Percentiles rank a stretch among this genome's conserved stretches.
Conservation (phyloP, 2,113 vertebrate genomes). For the Sciurus niger region DNA sequence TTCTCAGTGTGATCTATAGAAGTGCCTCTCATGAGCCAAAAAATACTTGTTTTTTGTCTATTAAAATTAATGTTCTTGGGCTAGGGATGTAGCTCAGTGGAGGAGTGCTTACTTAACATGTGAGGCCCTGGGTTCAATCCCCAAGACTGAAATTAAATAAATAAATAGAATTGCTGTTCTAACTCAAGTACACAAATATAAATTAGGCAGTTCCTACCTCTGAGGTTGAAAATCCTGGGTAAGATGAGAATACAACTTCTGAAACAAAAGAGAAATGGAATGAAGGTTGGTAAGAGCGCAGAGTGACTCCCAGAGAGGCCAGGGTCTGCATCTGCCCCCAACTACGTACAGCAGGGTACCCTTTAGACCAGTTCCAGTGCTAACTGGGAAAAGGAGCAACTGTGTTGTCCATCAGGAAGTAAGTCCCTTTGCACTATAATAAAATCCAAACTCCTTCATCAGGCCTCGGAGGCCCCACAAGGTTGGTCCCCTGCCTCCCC, state of each 20-base stretch:
- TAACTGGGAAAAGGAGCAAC: neutral
- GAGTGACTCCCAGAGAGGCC: neutral
- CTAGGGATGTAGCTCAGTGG: neutral
- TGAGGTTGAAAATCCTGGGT: slow-evolving; percentile 82
- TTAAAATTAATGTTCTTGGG: slow-evolving; percentile 3
- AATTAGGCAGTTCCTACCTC: slow-evolving; percentile 75
- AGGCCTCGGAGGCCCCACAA: neutral
- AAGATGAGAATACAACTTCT: slow-evolving; percentile 83
- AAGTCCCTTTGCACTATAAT: neutral
- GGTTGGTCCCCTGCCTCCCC: neutral
- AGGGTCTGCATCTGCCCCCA: neutral
- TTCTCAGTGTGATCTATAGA: neutral
- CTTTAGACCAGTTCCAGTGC: neutral
- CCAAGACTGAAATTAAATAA: neutral
- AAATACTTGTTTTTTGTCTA: neutral
- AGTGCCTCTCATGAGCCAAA: neutral
- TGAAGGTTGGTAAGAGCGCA: neutral
- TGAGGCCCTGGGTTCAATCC: neutral
- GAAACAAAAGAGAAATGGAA: slow-evolving; percentile 75
- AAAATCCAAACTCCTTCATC: neutral
- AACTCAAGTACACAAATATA: slow-evolving; percentile 39
- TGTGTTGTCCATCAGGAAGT: neutral
- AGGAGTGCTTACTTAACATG: neutral
- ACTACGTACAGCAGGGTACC: neutral
- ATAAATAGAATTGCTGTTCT: slow-evolving; percentile 37